phyloP scores from a whole-genome alignment of 2,888 invertebrate species.

The Spatulosminthurus flaviceps region DNA sequence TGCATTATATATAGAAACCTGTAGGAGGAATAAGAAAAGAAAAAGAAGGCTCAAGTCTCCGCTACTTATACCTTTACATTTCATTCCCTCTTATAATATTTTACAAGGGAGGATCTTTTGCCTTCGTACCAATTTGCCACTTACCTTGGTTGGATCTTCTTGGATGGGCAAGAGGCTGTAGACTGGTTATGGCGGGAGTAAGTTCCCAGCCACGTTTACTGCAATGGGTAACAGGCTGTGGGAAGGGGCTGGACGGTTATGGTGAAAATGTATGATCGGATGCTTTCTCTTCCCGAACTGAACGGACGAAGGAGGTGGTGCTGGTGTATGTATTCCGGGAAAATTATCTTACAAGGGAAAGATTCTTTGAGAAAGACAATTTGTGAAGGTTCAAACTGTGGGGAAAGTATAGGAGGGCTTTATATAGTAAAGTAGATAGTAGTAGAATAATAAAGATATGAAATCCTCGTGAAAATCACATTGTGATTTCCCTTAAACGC shows the following conservation, averaged over 20 bases:
- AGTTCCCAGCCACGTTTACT: background rate
- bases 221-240: background rate
- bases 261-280: conserved; percentile 1
- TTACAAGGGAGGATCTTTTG: background rate
- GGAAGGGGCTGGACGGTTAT: background rate
- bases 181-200: background rate
- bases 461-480: background rate
- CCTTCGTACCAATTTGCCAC: background rate
- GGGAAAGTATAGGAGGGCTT: background rate
- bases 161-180: background rate
- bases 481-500: background rate
- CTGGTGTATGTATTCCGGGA: background rate
- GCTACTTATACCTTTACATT: background rate
- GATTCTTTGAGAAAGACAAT: no score
- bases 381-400: background rate
- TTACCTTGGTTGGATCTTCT: no score
- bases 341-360: background rate
- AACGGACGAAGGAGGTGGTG: background rate
- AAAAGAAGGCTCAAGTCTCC: no score
- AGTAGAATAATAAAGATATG: conserved; percentile 11
- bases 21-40: no score
- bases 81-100: conserved; percentile 6
- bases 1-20: no score
- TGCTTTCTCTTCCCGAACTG: background rate
- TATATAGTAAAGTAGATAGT: background rate